Base-by-base conservation (phyloP, 2,797 vertebrate genomes). In the Xenopus petersii region DNA sequence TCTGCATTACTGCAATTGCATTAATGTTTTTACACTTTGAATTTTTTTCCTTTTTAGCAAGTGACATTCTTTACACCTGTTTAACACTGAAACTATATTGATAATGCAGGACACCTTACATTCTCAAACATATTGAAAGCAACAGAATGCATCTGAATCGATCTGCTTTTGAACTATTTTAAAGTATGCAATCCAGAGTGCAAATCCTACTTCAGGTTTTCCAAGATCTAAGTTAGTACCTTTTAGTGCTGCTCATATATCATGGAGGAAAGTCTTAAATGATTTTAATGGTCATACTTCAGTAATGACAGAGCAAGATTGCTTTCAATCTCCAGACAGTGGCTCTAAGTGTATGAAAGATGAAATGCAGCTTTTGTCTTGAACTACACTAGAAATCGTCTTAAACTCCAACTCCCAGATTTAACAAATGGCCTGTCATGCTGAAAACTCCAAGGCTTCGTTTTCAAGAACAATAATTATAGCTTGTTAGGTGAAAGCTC, bases 301-400 rank as follows among this genome's bases (percentile, higher is more conserved):
- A 80, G 77, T 86, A 89, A 91, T 88, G 83, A 75, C 61, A 13
- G 85, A 80, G 70, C 80, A 81, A 88, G 89, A 89, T 89, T 88
- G 82, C 87, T 91, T 88, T 88, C 82, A 85, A 74, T 86, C 83
- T 66, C 61, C 71, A 82, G 85, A 74, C 91, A 94, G 92, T 90
- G 91, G 92, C 92, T 89, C 30, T 95, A 97, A 98, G 97, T 96
- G 95, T 83, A 85, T 92, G 91, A 96, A 97, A 79, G 76, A 79
- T 73, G 76, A 79, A 79, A 97, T 95, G 91, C 96, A 83, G 93
- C 91, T 95, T 96, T 98, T 98, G 94, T 98, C 92, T 98, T 93
- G 90, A 80, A 80, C 88, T 87, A 91, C 95, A 93, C 91, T 91
- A 88, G 93, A 92, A 94, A 94, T 93, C 88, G 92, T 95, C 94